Conservation (phyloP, 2,797 vertebrate species). For the Sandelia bainsii region DNA sequence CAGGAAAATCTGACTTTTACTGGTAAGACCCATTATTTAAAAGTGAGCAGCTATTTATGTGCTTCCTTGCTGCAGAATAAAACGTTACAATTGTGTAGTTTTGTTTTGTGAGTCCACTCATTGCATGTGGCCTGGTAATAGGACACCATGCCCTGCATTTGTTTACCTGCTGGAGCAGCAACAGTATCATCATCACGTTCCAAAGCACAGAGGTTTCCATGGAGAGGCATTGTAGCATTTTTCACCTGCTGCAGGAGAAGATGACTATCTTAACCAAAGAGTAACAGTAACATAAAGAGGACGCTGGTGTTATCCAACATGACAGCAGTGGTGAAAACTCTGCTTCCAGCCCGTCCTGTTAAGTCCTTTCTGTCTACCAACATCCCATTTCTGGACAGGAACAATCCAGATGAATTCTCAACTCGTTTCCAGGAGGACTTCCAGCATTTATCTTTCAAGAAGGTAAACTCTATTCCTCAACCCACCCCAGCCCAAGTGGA, state of each 20-base stretch:
- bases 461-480: background rate
- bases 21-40: background rate
- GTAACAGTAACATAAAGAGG: background rate
- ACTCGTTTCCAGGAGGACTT: constrained; percentile 49
- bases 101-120: constrained; percentile 12
- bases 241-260: constrained; percentile 25
- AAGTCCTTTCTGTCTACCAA: constrained; percentile 31
- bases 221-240: constrained; percentile 55
- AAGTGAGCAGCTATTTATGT: background rate
- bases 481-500: constrained; percentile 30
- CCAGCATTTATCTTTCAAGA: constrained; percentile 11
- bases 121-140: constrained; percentile 23
- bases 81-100: background rate
- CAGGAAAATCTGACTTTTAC: background rate
- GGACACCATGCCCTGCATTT: constrained; percentile 32
- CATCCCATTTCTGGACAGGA: constrained; percentile 42
- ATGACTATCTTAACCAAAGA: background rate
- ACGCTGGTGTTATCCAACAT: constrained; percentile 19
- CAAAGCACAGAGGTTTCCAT: constrained; percentile 56
- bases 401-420: constrained; percentile 16
- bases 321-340: constrained; percentile 20
- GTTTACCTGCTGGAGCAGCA: constrained; percentile 37
- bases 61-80: background rate
- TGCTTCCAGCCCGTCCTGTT: constrained; percentile 6
- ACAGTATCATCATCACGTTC: constrained; percentile 57